Evolutionary conservation across 2,113 vertebrate species (phyloP).

Genomic region (Paratilapia polleni): DNA sequence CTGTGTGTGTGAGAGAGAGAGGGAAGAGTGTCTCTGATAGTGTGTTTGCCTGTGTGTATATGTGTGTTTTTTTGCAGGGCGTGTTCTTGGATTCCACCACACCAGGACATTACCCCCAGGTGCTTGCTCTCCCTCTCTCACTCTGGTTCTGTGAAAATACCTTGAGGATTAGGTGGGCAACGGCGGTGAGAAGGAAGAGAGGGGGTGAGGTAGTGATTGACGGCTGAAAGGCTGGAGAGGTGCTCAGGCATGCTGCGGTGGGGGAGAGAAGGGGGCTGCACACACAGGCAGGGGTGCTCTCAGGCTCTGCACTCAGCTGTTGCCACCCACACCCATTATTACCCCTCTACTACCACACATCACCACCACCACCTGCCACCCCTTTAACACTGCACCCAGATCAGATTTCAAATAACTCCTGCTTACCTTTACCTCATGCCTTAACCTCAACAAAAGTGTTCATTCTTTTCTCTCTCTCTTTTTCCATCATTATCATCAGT

Average conservation of each 20-base stretch:
- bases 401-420: constrained; percentile 75
- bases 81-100: constrained; percentile 82
- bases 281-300: constrained; percentile 47
- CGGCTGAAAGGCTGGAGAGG: constrained; percentile 77
- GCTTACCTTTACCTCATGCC: constrained; percentile 66
- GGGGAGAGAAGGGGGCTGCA: constrained; percentile 46
- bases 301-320: constrained; percentile 72
- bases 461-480: constrained; percentile 12
- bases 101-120: constrained; percentile 81
- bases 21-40: constrained; percentile 46
- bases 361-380: constrained; percentile 59
- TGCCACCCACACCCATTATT: constrained; percentile 78
- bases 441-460: constrained; percentile 40
- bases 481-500: constrained; percentile 6
- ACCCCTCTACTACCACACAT: constrained; percentile 54
- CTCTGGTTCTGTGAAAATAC: constrained; percentile 76
- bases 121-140: constrained; percentile 52
- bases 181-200: constrained; percentile 8
- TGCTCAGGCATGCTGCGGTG: constrained; percentile 80
- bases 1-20: constrained; percentile 10
- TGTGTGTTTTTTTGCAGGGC: constrained; percentile 79
- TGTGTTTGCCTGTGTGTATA: constrained; percentile 64
- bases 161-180: constrained; percentile 83
- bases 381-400: constrained; percentile 57
- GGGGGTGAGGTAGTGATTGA: constrained; percentile 77